Evolutionary conservation across 2,888 invertebrate species (phyloP).

Genomic region (Drosophila atripex): DNA sequence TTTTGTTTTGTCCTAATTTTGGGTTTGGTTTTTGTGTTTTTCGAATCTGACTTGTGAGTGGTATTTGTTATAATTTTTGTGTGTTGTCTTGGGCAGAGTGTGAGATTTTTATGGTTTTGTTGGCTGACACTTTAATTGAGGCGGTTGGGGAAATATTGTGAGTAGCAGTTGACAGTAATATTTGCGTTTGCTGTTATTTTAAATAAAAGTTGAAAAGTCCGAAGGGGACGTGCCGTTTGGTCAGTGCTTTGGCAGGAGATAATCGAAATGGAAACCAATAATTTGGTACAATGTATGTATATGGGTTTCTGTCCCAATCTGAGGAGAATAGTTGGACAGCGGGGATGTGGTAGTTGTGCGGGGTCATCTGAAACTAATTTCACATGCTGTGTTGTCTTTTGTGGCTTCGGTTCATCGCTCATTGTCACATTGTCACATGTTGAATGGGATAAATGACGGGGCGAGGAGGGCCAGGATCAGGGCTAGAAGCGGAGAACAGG

Average conservation of each 20-base stretch:
- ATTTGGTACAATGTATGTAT: slow-evolving; percentile 23
- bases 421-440: slow-evolving; percentile 64
- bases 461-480: slow-evolving; percentile 1
- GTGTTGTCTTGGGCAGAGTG: not conserved
- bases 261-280: slow-evolving; percentile 46
- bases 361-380: slow-evolving; percentile 58
- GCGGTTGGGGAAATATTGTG: slow-evolving; percentile 43
- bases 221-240: not conserved
- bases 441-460: slow-evolving; percentile 17
- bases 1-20: slow-evolving; percentile 34
- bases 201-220: slow-evolving; percentile 43
- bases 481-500: slow-evolving; percentile 28
- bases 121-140: slow-evolving; percentile 63
- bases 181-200: slow-evolving; percentile 34
- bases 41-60: slow-evolving; percentile 29
- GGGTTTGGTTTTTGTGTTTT: slow-evolving; percentile 44
- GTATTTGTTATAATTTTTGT: slow-evolving; percentile 7
- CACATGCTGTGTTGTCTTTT: slow-evolving; percentile 66
- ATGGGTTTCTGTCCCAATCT: not conserved
- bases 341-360: slow-evolving; percentile 19
- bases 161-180: slow-evolving; percentile 37
- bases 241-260: not conserved
- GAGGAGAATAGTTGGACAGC: not conserved
- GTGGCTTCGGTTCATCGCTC: slow-evolving; percentile 69
- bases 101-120: slow-evolving; percentile 36